Conservation (phyloP, 2,888 invertebrate species). For the Yponomeuta malinellus region DNA sequence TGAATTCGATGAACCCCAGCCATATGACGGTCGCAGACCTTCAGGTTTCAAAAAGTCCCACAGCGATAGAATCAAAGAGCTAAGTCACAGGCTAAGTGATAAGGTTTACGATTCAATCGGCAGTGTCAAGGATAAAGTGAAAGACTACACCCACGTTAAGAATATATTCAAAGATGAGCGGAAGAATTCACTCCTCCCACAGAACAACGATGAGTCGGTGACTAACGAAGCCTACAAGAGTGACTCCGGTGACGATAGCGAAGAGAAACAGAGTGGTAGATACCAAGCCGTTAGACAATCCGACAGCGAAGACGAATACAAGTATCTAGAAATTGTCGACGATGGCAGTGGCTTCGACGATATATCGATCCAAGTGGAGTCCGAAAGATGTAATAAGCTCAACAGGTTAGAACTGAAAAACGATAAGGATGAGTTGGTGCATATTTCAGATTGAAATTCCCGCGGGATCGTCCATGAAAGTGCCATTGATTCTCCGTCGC, state of each 20-base stretch:
- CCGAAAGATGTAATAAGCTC: constrained; percentile 28
- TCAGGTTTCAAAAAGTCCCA: constrained; percentile 35
- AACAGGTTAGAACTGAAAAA: constrained; percentile 32
- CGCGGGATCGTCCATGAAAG: neutral
- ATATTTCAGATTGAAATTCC: constrained; percentile 32
- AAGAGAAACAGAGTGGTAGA: constrained; percentile 27
- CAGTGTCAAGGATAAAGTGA: constrained; percentile 45
- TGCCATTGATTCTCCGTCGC: constrained; percentile 4
- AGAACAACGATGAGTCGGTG: constrained; percentile 26
- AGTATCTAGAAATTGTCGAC: constrained; percentile 59
- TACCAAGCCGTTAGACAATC: constrained; percentile 36
- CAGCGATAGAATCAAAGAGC: constrained; percentile 45
- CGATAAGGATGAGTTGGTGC: constrained; percentile 26
- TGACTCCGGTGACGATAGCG: constrained; percentile 37
- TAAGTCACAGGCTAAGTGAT: constrained; percentile 45
- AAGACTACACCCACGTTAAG: constrained; percentile 40
- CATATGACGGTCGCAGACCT: constrained; percentile 29
- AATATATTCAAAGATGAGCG: constrained; percentile 35
- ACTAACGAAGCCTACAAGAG: constrained; percentile 41
- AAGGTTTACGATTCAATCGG: constrained; percentile 56
- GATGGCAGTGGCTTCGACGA: constrained; percentile 56
- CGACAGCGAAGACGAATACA: constrained; percentile 56
- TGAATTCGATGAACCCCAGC: constrained; percentile 36
- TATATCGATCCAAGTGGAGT: constrained; percentile 13
- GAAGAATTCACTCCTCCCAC: constrained; percentile 34